Conservation (phyloP, 2,888 invertebrate genomes). For the Tetropium fuscum region DNA sequence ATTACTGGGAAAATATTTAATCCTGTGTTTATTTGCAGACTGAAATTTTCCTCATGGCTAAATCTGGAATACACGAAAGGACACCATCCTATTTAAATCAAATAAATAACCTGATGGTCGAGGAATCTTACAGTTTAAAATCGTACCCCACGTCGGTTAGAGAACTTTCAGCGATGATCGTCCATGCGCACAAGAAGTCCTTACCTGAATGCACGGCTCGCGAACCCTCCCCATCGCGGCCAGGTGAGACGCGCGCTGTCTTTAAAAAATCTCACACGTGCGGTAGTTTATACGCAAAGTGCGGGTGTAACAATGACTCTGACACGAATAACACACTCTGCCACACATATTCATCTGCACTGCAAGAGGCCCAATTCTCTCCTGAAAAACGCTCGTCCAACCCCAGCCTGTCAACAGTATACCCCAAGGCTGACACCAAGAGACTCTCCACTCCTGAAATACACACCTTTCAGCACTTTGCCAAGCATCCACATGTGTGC, state of each 20-base stretch:
- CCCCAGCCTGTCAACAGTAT: conserved; percentile 32
- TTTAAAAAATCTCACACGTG: conserved; percentile 64
- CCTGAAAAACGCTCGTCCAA: conserved; percentile 36
- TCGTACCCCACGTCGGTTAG: conserved; percentile 52
- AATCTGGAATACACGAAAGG: conserved; percentile 39
- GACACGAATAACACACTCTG: conserved; percentile 28
- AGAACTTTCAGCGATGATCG: conserved; percentile 54
- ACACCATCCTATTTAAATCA: conserved; percentile 40
- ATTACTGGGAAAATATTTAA: conserved; percentile 16
- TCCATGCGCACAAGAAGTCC: conserved; percentile 55
- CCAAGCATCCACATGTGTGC: conserved; percentile 35
- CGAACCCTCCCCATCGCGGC: conserved; percentile 26
- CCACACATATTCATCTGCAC: conserved; percentile 27
- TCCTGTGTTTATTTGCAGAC: conserved; percentile 22
- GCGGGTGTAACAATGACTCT: conserved; percentile 58
- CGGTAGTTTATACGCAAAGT: conserved; percentile 65
- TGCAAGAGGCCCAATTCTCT: conserved; percentile 30
- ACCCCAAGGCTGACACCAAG: conserved; percentile 39
- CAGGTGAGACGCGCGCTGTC: conserved; percentile 43
- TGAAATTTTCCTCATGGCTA: conserved; percentile 44
- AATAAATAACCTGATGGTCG: conserved; percentile 45
- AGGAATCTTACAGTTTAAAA: conserved; percentile 43
- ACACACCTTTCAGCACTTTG: conserved; percentile 24
- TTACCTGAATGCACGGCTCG: conserved; percentile 28
- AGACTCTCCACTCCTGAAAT: conserved; percentile 56